These are phyloP conservation scores for Megaleporinus macrocephalus DNA, from an alignment of 2,113 vertebrate genomes.

Conservation along the genomic window DNA sequence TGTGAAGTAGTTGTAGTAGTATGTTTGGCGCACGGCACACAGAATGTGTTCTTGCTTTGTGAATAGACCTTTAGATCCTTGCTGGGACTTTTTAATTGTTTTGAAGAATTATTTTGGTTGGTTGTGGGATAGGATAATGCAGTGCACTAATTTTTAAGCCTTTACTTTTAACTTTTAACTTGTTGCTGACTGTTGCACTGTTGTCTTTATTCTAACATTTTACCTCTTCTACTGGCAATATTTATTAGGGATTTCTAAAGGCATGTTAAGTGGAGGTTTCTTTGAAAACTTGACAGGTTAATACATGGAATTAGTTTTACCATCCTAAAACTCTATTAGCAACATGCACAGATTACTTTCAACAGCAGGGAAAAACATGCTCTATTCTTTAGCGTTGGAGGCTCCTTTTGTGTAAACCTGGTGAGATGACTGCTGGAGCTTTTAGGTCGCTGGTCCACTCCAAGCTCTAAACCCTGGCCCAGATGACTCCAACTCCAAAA, in stretches of 20 bases:
- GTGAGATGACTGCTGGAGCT: neutral
- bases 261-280: neutral
- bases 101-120: constrained; percentile 16
- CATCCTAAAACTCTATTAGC: neutral
- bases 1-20: neutral
- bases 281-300: neutral
- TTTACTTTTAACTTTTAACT: constrained; percentile 46
- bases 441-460: neutral
- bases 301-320: neutral
- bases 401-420: neutral
- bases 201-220: constrained; percentile 43
- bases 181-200: constrained; percentile 59
- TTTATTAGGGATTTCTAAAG: constrained; percentile 35
- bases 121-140: constrained; percentile 39
- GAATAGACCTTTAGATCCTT: constrained; percentile 19
- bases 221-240: constrained; percentile 67
- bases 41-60: constrained; percentile 1
- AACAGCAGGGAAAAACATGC: neutral
- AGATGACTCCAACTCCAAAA: neutral
- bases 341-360: neutral
- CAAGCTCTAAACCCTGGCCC: neutral
- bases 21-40: neutral
- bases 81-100: constrained; percentile 28
- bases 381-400: neutral
- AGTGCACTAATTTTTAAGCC: constrained; percentile 54